phyloP scores from a whole-genome alignment of 2,113 vertebrate genomes.

The Diadophis punctatus region DNA sequence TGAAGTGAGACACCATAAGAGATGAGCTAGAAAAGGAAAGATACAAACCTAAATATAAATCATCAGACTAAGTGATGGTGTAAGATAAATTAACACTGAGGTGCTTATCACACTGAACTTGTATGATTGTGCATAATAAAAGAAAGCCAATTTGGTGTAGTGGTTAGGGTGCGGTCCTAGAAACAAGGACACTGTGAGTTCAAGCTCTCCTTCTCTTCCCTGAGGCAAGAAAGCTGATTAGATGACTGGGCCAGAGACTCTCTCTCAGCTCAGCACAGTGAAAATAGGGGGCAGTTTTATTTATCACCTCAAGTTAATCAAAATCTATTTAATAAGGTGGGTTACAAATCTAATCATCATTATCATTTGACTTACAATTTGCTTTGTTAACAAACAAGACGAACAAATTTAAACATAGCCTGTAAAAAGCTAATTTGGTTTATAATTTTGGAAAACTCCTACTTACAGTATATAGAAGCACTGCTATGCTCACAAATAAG shows the following conservation, averaged over 20 bases:
- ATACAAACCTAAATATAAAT: not conserved
- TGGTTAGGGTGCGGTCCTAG: not conserved
- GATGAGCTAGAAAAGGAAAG: not conserved
- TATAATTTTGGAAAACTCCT: not conserved
- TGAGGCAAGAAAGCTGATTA: not conserved
- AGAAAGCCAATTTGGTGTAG: not conserved
- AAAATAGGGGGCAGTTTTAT: not conserved
- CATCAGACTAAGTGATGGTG: not conserved
- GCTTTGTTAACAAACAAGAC: not conserved
- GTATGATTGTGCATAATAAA: not conserved
- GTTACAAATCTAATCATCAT: not conserved
- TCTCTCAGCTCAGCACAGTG: not conserved
- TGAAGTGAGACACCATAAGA: not conserved
- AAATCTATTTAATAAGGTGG: not conserved
- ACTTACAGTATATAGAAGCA: not conserved
- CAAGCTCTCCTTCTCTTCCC: not conserved
- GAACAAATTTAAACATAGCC: not conserved
- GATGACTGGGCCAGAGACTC: not conserved
- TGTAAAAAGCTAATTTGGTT: not conserved
- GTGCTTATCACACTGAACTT: not conserved
- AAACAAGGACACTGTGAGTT: not conserved
- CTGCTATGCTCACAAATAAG: not conserved
- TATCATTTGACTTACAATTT: not conserved
- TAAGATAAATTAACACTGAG: not conserved
- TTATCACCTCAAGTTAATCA: not conserved